A percentile compares a stretch with the other conserved stretches of the same genome.
These are phyloP conservation scores for Caenorhabditis panamensis DNA, from an alignment of 2,888 invertebrate genomes.

Conservation along the genomic window DNA sequence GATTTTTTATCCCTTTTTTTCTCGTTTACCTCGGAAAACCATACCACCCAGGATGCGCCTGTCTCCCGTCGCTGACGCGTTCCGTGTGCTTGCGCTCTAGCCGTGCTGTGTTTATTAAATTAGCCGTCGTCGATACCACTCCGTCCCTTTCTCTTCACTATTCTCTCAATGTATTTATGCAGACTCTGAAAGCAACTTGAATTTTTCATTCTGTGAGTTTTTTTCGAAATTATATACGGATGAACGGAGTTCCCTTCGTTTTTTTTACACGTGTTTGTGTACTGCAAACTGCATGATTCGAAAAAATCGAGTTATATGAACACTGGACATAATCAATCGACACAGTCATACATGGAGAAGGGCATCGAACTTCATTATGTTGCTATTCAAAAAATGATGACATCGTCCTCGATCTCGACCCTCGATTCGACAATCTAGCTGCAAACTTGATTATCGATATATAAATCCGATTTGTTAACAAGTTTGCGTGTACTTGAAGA, in stretches of 20 bases:
- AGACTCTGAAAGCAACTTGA: conserved; percentile 1
- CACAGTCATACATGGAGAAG: not conserved
- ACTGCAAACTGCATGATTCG: too few relatives aligned
- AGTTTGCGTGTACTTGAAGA: conserved; percentile 9
- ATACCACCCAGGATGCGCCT: too few relatives aligned
- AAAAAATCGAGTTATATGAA: not conserved
- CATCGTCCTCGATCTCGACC: not conserved
- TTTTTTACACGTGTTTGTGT: not conserved
- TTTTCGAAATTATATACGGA: not conserved
- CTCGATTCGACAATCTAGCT: too few relatives aligned
- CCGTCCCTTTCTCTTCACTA: conserved; percentile 2
- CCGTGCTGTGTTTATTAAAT: conserved; percentile 27
- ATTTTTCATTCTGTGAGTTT: conserved; percentile 18
- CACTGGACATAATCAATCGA: not conserved
- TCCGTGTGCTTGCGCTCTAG: conserved; percentile 12
- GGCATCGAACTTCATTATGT: conserved; percentile 20
- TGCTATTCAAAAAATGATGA: conserved; percentile 26
- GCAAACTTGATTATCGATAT: too few relatives aligned
- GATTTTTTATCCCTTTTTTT: too few relatives aligned
- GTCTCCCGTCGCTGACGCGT: conserved; percentile 12
- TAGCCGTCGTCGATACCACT: conserved; percentile 10
- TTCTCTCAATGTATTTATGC: not conserved
- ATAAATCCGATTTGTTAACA: not conserved
- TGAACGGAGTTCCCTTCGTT: not conserved
- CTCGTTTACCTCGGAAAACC: too few relatives aligned